Base-by-base conservation (phyloP, 2,797 vertebrate genomes). In the Sternarchorhynchus goeldii region DNA sequence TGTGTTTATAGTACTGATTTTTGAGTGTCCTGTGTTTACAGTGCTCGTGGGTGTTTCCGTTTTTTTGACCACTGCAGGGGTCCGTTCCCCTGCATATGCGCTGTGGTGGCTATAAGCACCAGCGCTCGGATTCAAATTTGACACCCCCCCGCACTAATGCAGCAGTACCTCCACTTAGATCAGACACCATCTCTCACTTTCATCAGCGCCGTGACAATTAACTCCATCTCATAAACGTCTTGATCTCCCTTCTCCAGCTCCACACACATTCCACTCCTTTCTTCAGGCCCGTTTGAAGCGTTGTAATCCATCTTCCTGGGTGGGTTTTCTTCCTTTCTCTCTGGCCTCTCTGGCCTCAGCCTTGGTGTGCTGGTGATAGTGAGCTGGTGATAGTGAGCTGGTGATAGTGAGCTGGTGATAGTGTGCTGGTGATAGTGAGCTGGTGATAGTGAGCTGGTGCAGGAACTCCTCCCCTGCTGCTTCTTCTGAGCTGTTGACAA, bases 171-270 rank as follows among this genome's bases (percentile, higher is more conserved):
- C 31, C 36, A 14, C 53, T 57, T 18, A 70, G 68, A 70, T 70
- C 68, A 70, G n/a, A 70, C 29, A 56, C 17, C 55, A 56, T 70
- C 68, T 56, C 45, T 67, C 25, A 17, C 34, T 66, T 58, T 73
- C 50, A 73, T 59, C 55, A 74, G 73, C 45, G 39, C 78, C 39
- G 70, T 50, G 41, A 72, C 77, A 76, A 73, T 82, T 76, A 79
- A 57, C 21, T 41, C 79, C 66, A 70, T 8, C 34, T 79, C 69
- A 58, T 62, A 57, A 67, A 63, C 31, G 8, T 17, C 73, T 67
- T 73, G 76, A 67, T 76, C 73, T 72, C 34, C 8, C 63, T 67
- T 21, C 25, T 55, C 58, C 57, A 70, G 65, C 58, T 55, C 66
- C 8, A 71, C 57, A 14, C 34, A 31, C 34, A 21, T 17, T 10